Conservation (phyloP, 30 jellyfish, hydroid and myxozoan genomes). For the Cassiopea andromeda region DNA sequence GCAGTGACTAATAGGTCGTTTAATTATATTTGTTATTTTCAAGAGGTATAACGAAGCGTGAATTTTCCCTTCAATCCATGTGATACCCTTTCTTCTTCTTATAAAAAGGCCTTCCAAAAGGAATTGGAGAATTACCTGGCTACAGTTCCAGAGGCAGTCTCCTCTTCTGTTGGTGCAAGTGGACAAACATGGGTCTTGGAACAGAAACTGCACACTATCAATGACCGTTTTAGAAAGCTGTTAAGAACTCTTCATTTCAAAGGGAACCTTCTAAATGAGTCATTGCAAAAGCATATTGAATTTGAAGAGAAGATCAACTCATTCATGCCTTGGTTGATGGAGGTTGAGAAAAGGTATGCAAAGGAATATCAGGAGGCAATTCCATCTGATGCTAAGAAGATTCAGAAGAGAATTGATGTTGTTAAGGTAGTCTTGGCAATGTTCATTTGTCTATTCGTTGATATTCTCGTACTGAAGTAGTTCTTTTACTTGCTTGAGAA, state of each 20-base stretch:
- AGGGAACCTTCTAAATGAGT: slow-evolving; percentile 87
- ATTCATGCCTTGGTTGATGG: slow-evolving; percentile 93
- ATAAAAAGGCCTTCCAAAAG: slow-evolving; percentile 89
- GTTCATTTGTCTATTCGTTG: neutral
- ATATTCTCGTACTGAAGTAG: neutral
- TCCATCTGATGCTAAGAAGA: slow-evolving; percentile 90
- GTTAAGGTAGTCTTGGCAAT: slow-evolving; percentile 52
- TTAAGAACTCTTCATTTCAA: slow-evolving; percentile 86
- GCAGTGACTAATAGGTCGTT: too few species aligned
- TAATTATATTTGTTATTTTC: too few species aligned
- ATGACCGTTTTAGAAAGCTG: slow-evolving; percentile 89
- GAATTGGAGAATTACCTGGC: slow-evolving; percentile 94
- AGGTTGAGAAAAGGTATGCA: slow-evolving; percentile 82
- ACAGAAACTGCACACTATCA: slow-evolving; percentile 91
- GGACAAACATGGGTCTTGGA: slow-evolving; percentile 99
- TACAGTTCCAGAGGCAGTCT: slow-evolving; percentile 90
- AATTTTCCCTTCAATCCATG: too few species aligned
- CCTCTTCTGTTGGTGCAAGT: slow-evolving; percentile 82
- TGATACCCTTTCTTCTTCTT: neutral
- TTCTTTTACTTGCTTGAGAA: too few species aligned
- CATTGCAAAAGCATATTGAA: slow-evolving; percentile 86
- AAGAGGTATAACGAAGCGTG: too few species aligned
- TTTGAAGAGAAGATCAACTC: slow-evolving; percentile 80
- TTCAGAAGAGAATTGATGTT: slow-evolving; percentile 72
- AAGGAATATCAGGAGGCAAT: slow-evolving; percentile 83